Base-by-base conservation (phyloP, 2,888 invertebrate genomes). In the Heliothis peltigera region DNA sequence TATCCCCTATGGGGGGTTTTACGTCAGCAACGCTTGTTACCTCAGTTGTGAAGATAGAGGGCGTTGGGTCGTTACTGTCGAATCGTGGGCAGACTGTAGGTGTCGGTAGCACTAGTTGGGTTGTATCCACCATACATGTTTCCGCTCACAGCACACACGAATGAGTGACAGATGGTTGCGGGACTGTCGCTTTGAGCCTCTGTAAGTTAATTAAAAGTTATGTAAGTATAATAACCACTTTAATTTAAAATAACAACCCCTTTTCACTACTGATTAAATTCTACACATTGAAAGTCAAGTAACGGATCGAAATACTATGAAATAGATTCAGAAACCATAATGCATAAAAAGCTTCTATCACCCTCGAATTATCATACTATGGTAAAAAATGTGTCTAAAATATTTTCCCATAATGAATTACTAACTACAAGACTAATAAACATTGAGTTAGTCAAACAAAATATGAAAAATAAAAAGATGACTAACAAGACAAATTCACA, bases 91-190 rank as follows among this genome's bases (percentile, higher is more conserved):
- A 51, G 62, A 42, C 17, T 35, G 46, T 19, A 42, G 18, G 32
- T 28, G 19, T 48, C 28, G 25, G 32, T 44, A 35, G 19, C 54
- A 67, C 56, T 71, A 75, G 75, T 80, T 58, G 68, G 75, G 77
- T 64, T 76, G 79, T 77, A 67, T 77, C 87, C 89, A 87, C 89
- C 89, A 88, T 83, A 87, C 86, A 70, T 77, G 81, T 84, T 64
- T 64, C 77, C 80, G 83, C 84, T 89, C 87, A 89, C 83, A 87
- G 84, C 85, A 85, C 86, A 71, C 85, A 86, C 67, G 75, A 70
- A 82, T 88, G 89, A 80, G 82, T 86, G 80, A 83, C 86, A 69
- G 88, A 81, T 83, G 85, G 86, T 77, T 84, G 82, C 64, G 82
- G 58, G 74, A 72, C 77, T 61, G 81, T 51, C 48, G 81, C 57